Evolutionary conservation across 2,797 vertebrate species (phyloP), one percentile per base, ranked within the genome.

Genomic region (Dromococcyx pavoninus): DNA sequence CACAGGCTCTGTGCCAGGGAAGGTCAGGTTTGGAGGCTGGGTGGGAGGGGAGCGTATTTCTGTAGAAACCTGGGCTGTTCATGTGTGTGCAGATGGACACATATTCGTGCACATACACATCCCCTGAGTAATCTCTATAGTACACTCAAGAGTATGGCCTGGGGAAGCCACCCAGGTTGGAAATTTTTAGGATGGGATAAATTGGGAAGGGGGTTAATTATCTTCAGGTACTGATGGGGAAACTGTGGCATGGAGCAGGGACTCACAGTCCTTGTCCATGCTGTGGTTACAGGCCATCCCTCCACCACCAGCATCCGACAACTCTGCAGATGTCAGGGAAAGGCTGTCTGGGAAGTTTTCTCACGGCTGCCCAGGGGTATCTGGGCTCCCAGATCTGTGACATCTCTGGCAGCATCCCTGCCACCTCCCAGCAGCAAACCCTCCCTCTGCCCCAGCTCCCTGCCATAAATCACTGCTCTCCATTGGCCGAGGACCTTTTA

Each of bases 401-500:
- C 43, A n/a, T 24, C 37, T 39, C 74, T 0, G 0, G 23, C 4
- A 2, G 1, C 11, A 48, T 75, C 58, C 25, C 17, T 8, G 51
- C 9, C 51, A 4, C 3, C 18, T 51, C 25, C 24, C 0, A 0
- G 43, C 81, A 85, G 50, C 81, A 70, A 66, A 84, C 28, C n/a
- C 21, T 37, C 44, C 69, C 57, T 67, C 24, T 1, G 1, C 50
- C 79, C 18, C n/a, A 1, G 22, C 56, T 71, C 70, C 48, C 60
- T 2, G 0, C 32, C 43, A 6, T 91, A 83, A 94, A 95, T 94
- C 93, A 78, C 87, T 25, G 50, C 89, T 82, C 74, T 90, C 74
- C 93, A 53, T 46, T 58, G 78, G 93, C 88, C 5, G 4, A 81
- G 86, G 91, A 90, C 91, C 91, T 96, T 93, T 95, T 95, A 93